Percentiles rank a stretch among this genome's conserved stretches.
phyloP scores from a whole-genome alignment of 2,113 vertebrate genomes.

The Oreotrochilus melanogaster region DNA sequence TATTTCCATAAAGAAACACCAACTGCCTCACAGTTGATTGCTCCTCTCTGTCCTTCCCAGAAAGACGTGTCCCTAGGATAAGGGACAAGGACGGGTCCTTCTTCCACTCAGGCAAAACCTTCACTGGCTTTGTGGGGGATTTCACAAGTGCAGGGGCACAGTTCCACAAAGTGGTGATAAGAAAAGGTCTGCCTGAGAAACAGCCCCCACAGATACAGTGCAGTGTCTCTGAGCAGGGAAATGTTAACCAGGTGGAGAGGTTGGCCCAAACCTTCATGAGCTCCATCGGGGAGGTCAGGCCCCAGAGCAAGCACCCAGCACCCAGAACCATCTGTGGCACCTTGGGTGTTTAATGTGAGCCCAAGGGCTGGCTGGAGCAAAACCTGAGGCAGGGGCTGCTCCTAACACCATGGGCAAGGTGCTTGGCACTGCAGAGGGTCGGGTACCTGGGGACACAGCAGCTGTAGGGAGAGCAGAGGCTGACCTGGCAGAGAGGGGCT shows the following conservation, averaged over 20 bases:
- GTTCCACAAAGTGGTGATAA: background rate
- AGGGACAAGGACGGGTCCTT: background rate
- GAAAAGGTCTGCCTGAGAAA: background rate
- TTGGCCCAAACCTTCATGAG: background rate
- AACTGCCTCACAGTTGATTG: background rate
- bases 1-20: background rate
- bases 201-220: fast-evolving
- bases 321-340: background rate
- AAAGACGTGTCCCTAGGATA: background rate
- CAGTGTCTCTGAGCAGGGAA: background rate
- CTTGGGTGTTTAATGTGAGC: background rate
- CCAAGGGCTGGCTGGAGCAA: fast-evolving
- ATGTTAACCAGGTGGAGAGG: background rate
- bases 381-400: background rate
- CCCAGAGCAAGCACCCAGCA: background rate
- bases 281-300: background rate
- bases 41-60: background rate
- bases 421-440: background rate
- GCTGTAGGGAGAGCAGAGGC: background rate
- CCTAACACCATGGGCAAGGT: background rate
- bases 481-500: background rate
- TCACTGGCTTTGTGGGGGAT: background rate
- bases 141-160: fast-evolving
- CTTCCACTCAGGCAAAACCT: background rate
- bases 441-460: fast-evolving